A percentile compares a stretch with the other conserved stretches of the same genome.
Conservation (phyloP, 2,888 invertebrate species). For the Hecatera dysodea region DNA sequence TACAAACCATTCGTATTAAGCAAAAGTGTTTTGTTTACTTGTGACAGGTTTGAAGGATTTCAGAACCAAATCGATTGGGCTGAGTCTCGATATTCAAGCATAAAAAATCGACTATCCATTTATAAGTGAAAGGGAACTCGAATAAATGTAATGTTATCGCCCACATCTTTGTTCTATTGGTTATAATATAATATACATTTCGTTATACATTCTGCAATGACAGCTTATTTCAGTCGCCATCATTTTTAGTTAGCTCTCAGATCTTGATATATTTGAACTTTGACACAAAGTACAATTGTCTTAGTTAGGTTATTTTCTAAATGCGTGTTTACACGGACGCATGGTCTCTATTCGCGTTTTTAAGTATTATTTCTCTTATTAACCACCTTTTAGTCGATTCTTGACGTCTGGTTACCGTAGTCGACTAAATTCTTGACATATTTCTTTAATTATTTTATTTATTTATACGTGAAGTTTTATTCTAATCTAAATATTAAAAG, state of each 20-base stretch:
- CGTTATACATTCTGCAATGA: constrained; percentile 36
- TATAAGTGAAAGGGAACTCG: constrained; percentile 31
- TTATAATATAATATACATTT: constrained; percentile 66
- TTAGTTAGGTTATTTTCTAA: constrained; percentile 43
- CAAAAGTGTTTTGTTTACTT: not conserved
- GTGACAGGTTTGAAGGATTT: not conserved
- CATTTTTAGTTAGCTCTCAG: constrained; percentile 49
- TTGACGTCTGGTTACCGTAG: constrained; percentile 5
- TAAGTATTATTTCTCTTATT: constrained; percentile 26
- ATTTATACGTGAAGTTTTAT: constrained; percentile 42
- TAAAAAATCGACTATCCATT: constrained; percentile 40
- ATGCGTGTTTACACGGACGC: constrained; percentile 37
- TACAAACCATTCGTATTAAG: not conserved
- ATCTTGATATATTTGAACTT: constrained; percentile 60
- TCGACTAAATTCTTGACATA: constrained; percentile 45
- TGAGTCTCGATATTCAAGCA: constrained; percentile 16
- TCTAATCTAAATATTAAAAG: constrained; percentile 50
- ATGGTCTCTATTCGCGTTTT: constrained; percentile 24
- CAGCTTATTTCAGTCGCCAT: constrained; percentile 26
- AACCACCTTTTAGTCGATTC: constrained; percentile 46
- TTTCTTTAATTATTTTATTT: constrained; percentile 16
- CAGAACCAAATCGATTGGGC: constrained; percentile 1
- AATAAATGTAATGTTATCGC: constrained; percentile 51
- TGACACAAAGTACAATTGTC: constrained; percentile 57
- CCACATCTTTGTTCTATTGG: constrained; percentile 50